phyloP scores from a whole-genome alignment of 2,113 vertebrate species.

The Chaetops frenatus region DNA sequence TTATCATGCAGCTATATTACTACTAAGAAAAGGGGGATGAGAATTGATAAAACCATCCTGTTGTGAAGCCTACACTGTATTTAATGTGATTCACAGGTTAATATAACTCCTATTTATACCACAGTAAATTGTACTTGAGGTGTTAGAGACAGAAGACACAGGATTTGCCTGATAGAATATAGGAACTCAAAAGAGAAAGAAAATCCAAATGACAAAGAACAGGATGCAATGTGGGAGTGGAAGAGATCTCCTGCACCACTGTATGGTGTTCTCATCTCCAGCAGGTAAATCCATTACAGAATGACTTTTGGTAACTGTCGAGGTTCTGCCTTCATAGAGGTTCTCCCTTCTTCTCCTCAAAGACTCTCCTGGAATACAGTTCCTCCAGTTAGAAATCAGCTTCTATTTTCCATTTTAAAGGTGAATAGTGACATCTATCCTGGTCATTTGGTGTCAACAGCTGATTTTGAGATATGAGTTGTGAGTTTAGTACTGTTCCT shows the following conservation, averaged over 20 bases:
- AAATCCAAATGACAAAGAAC: neutral
- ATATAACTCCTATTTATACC: neutral
- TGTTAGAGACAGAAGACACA: neutral
- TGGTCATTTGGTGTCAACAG: neutral
- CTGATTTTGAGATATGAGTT: neutral
- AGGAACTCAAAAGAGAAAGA: neutral
- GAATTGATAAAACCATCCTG: neutral
- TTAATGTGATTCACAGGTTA: neutral
- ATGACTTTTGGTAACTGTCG: accelerated
- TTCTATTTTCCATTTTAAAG: neutral
- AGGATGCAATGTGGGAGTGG: neutral
- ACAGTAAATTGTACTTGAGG: neutral
- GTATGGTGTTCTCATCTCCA: neutral
- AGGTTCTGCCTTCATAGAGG: neutral
- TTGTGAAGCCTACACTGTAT: neutral
- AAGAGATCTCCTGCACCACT: neutral
- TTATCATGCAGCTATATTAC: neutral
- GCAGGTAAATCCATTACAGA: neutral
- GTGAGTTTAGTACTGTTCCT: neutral
- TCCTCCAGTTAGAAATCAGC: neutral
- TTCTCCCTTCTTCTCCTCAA: neutral
- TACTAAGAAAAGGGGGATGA: neutral
- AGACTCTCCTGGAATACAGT: neutral
- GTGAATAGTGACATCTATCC: neutral
- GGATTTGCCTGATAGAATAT: neutral